Evolutionary conservation across 64 coral and sea anemone genomes (phyloP), one percentile per base, ranked within the genome.

Genomic region (Montipora cactus): DNA sequence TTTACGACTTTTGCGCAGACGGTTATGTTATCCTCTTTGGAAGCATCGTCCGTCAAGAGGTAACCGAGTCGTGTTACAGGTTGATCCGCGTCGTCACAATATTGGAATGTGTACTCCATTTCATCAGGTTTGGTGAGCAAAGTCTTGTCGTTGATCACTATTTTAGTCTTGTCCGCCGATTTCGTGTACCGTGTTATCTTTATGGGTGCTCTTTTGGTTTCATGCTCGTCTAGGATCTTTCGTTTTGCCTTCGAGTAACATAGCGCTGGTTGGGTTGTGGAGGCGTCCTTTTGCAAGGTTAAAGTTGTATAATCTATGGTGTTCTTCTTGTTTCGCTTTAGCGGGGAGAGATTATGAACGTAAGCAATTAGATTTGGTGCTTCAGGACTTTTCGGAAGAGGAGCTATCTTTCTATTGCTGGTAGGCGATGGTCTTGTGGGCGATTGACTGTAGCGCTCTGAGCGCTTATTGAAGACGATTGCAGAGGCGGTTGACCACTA

Each of bases 1-100:
- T n/a, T n/a, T n/a, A n/a, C n/a, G n/a, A 94, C 85, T 94, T 94
- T 94, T n/a, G 85, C 85, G 69, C 85, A 81, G 47, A 89, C 77
- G 19, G 85, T 89, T 23, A 94, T 88, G 75, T 87, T 68, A 50
- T 94, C 78, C 75, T 93, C 23, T 23, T 23, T 23, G 23, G 23
- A 23, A 23, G 23, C 23, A 23, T 23, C 23, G 23, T 23, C 23
- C 83, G 13, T 79, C 37, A 66, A 77, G 62, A 80, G 81, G 87
- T 94, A 19, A 58, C 12, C 68, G 18, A 89, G 79, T 49, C 19
- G 77, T 53, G 77, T 88, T 44, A 74, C 47, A 15, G 74, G 74
- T 51, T 71, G 23, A 23, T 23, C 23, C 23, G 23, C 23, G 23
- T 23, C 23, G 23, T 23, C 23, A 23, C 23, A 23, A 75, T 79